Percentiles rank a stretch among this genome's conserved stretches.
phyloP scores from a whole-genome alignment of 92 coral and sea anemone genomes.

The Epizoanthus rinbou region DNA sequence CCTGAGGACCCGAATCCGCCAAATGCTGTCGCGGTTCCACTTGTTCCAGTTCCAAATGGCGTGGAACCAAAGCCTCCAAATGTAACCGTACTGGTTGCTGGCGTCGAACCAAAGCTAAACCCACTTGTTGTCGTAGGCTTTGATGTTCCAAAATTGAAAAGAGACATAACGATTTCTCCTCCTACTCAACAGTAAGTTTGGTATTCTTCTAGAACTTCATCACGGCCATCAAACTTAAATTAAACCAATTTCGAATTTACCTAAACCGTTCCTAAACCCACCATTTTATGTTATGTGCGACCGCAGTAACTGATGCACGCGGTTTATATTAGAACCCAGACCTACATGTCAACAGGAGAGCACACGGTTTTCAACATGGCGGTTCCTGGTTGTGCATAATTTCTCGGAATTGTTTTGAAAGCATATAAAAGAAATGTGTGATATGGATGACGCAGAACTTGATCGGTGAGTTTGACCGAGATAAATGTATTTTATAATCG shows the following conservation, averaged over 20 bases:
- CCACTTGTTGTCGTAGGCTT: constrained; percentile 31
- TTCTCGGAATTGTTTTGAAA: neutral
- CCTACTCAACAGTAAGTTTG: neutral
- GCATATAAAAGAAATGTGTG: neutral
- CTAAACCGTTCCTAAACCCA: neutral
- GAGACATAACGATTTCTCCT: constrained; percentile 5
- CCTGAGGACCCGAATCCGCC: constrained; percentile 54
- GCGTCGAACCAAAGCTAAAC: constrained; percentile 32
- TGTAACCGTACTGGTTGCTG: constrained; percentile 29
- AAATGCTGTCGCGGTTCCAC: constrained; percentile 49
- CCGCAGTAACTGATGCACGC: constrained; percentile 4
- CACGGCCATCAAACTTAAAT: no score
- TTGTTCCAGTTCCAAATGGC: constrained; percentile 41
- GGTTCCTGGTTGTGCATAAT: no score
- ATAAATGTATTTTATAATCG: no score
- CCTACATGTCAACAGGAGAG: neutral
- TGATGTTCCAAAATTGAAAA: constrained; percentile 14
- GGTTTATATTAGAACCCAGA: constrained; percentile 18
- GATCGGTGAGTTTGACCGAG: constrained; percentile 53
- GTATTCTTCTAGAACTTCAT: neutral
- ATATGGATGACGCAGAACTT: constrained; percentile 71
- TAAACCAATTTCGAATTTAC: no score
- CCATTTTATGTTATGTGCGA: neutral
- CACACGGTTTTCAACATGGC: constrained; percentile 44
- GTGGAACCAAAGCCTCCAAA: constrained; percentile 36